Conservation (phyloP, 2,888 invertebrate genomes). For the Zele albiditarsus region DNA sequence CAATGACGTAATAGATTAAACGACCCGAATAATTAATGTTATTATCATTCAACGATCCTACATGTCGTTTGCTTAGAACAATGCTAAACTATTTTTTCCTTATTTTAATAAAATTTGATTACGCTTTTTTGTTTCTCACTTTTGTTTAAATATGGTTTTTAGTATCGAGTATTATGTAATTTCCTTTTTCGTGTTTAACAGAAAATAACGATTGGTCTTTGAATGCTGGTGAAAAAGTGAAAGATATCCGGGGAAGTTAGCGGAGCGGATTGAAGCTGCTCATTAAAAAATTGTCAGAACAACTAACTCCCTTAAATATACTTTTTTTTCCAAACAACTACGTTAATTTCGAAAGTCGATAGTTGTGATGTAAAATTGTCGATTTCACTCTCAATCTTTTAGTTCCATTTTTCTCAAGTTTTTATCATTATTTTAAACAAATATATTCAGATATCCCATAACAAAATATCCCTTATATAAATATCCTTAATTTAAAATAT, state of each 20-base stretch:
- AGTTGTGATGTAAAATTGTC: conserved; percentile 1
- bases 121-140: not conserved
- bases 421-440: not conserved
- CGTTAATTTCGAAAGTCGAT: conserved; percentile 5
- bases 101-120: not conserved
- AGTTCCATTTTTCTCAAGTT: not conserved
- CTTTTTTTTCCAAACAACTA: not conserved
- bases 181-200: not conserved
- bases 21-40: not conserved
- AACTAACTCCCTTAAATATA: not conserved
- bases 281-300: conserved; percentile 50
- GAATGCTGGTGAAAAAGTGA: not conserved
- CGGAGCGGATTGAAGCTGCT: conserved; percentile 43
- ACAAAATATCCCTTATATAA: no score
- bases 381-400: conserved; percentile 5
- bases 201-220: not conserved
- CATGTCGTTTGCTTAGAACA: conserved; percentile 8
- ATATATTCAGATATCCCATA: not conserved
- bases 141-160: not conserved
- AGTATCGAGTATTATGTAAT: not conserved
- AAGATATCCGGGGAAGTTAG: conserved; percentile 40
- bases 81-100: not conserved
- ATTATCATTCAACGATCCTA: conserved; percentile 7
- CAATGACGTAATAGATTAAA: conserved; percentile 8
- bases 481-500: no score